phyloP scores from a whole-genome alignment of 1,140 invertebrate species.

The Ditylenchus dipsaci region DNA sequence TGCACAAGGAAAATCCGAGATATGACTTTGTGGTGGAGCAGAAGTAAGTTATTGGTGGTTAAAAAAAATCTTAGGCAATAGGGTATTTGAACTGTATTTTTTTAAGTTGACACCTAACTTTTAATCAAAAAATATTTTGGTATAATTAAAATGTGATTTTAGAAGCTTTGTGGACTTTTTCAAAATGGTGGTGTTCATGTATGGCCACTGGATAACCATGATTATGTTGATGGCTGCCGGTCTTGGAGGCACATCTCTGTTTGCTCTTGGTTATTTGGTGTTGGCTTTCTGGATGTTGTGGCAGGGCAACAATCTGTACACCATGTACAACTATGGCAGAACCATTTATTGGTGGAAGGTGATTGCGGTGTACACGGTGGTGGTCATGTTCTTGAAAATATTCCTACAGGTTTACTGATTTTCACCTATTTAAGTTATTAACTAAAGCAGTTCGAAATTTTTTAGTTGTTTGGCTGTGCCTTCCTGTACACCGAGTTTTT shows the following conservation, averaged over 20 bases:
- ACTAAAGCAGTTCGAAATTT: background rate
- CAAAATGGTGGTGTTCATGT: constrained; percentile 50
- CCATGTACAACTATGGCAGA: constrained; percentile 41
- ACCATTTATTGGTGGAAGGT: constrained; percentile 49
- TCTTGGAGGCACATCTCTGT: constrained; percentile 55
- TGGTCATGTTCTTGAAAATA: constrained; percentile 50
- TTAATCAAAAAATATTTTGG: background rate
- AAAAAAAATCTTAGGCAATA: no score
- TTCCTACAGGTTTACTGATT: constrained; percentile 45
- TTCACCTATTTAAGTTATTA: background rate
- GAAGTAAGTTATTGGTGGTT: constrained; percentile 15
- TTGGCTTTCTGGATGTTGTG: constrained; percentile 56
- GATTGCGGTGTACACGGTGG: constrained; percentile 46
- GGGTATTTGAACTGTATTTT: no score
- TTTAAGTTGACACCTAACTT: no score
- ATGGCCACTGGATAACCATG: constrained; percentile 57
- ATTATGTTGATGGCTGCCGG: constrained; percentile 51
- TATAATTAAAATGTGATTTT: constrained; percentile 14
- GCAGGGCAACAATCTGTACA: constrained; percentile 56
- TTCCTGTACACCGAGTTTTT: constrained; percentile 18
- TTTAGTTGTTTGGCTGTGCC: constrained; percentile 49
- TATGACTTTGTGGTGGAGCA: constrained; percentile 54
- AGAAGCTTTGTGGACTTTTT: constrained; percentile 56
- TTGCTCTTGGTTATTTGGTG: constrained; percentile 54
- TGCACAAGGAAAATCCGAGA: constrained; percentile 46